A percentile compares a stretch with the other conserved stretches of the same genome.
These are phyloP conservation scores for Orthonevra nobilis DNA, from an alignment of 2,888 invertebrate genomes.

Conservation along the genomic window DNA sequence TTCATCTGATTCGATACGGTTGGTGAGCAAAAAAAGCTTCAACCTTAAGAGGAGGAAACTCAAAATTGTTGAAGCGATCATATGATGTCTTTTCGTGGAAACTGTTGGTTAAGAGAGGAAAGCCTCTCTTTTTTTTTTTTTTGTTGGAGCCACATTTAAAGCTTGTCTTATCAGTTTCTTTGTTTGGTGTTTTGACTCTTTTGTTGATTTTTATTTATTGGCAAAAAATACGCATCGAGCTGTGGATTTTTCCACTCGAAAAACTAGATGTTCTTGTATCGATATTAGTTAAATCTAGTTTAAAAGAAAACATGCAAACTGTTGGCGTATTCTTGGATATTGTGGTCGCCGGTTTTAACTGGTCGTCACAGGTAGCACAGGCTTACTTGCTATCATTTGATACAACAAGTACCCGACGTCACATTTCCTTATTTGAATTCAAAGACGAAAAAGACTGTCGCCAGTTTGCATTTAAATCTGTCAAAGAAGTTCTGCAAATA, in stretches of 20 bases:
- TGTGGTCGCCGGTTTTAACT: constrained; percentile 41
- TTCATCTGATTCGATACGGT: constrained; percentile 32
- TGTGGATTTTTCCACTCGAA: constrained; percentile 45
- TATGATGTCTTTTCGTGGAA: constrained; percentile 39
- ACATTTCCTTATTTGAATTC: too few species aligned
- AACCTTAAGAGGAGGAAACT: background rate
- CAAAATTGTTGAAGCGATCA: constrained; percentile 1
- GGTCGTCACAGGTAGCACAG: constrained; percentile 46
- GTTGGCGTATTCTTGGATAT: background rate
- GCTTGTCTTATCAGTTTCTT: constrained; percentile 36
- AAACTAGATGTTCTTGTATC: constrained; percentile 17
- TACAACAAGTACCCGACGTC: too few species aligned
- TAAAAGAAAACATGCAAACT: constrained; percentile 26
- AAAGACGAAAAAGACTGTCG: too few species aligned
- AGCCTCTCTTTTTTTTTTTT: constrained; percentile 48
- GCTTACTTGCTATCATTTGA: background rate
- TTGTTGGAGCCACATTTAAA: constrained; percentile 6
- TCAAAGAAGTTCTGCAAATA: too few species aligned
- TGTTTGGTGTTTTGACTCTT: background rate
- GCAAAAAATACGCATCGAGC: background rate
- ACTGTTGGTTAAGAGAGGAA: constrained; percentile 40
- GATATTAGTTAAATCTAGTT: constrained; percentile 40
- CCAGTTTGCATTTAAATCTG: too few species aligned
- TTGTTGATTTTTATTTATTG: constrained; percentile 23
- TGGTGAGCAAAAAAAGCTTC: constrained; percentile 33